A percentile compares a stretch with the other conserved stretches of the same genome.
These are phyloP conservation scores for Lasioglossum baleicum DNA, from an alignment of 1,140 invertebrate species.

Conservation along the genomic window DNA sequence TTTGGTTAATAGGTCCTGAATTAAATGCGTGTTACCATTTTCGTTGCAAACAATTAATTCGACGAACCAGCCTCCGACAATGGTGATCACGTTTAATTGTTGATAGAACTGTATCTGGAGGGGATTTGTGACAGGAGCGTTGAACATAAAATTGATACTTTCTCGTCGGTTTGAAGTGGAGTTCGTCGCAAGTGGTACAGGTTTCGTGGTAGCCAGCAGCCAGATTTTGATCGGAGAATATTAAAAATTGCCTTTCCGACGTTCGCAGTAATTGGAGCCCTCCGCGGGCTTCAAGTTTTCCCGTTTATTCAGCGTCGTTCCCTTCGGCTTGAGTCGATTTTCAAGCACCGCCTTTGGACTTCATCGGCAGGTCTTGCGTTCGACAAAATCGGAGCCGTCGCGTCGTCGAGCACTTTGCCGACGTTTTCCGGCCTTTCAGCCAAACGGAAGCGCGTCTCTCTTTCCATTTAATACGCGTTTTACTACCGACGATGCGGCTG, in stretches of 20 bases:
- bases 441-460: neutral
- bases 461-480: slow-evolving; percentile 17
- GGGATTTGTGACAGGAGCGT: no score
- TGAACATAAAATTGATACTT: no score
- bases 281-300: neutral
- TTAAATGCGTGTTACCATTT: no score
- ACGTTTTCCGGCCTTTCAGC: neutral
- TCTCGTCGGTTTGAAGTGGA: no score
- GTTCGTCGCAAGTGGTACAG: neutral
- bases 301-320: neutral
- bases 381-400: neutral
- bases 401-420: neutral
- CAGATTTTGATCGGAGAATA: neutral
- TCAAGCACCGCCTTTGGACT: neutral
- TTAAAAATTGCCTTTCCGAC: neutral
- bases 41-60: no score
- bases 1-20: no score
- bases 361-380: slow-evolving; percentile 2
- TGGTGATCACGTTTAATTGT: no score
- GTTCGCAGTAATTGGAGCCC: neutral
- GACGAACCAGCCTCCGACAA: no score
- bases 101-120: no score
- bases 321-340: neutral
- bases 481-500: neutral
- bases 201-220: neutral